A percentile compares a stretch with the other conserved stretches of the same genome.
phyloP scores from a whole-genome alignment of 2,113 vertebrate species.

The Neogobius melanostomus region DNA sequence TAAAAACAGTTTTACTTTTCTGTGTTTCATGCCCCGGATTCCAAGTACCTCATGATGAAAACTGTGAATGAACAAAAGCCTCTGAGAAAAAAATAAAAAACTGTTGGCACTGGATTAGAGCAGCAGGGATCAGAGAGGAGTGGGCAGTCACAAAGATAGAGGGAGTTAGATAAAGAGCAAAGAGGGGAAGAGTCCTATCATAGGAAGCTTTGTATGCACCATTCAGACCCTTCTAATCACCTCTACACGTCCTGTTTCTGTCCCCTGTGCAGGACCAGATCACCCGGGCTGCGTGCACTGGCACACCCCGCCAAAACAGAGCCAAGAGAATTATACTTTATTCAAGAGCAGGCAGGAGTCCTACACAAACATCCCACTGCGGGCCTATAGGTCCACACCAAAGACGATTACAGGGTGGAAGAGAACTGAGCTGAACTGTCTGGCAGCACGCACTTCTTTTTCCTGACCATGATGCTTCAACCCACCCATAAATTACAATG shows the following conservation, averaged over 20 bases:
- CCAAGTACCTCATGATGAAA: not conserved
- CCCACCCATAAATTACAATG: constrained; percentile 27
- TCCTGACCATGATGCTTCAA: constrained; percentile 43
- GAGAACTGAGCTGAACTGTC: constrained; percentile 26
- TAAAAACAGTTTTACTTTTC: no score
- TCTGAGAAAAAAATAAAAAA: no score
- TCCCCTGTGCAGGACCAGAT: constrained; percentile 36
- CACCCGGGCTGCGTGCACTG: constrained; percentile 8
- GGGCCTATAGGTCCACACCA: constrained; percentile 56
- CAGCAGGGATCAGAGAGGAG: constrained; percentile 8
- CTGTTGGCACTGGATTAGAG: not conserved
- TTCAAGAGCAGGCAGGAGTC: constrained; percentile 46
- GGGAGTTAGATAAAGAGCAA: constrained; percentile 47
- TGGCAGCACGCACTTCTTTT: constrained; percentile 40
- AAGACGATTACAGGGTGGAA: constrained; percentile 68
- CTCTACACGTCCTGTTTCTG: constrained; percentile 57
- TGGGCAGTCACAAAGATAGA: constrained; percentile 24
- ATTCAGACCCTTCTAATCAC: constrained; percentile 66
- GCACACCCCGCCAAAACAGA: not conserved
- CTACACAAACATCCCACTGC: constrained; percentile 63
- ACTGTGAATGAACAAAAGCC: not conserved
- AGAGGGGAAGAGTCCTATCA: constrained; percentile 68
- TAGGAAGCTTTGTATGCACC: constrained; percentile 61
- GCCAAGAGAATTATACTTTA: constrained; percentile 28
- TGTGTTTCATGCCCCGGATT: no score